Evolutionary conservation across 2,797 vertebrate species (phyloP), one percentile per base, ranked within the genome.

Genomic region (Chromobotia macracanthus): DNA sequence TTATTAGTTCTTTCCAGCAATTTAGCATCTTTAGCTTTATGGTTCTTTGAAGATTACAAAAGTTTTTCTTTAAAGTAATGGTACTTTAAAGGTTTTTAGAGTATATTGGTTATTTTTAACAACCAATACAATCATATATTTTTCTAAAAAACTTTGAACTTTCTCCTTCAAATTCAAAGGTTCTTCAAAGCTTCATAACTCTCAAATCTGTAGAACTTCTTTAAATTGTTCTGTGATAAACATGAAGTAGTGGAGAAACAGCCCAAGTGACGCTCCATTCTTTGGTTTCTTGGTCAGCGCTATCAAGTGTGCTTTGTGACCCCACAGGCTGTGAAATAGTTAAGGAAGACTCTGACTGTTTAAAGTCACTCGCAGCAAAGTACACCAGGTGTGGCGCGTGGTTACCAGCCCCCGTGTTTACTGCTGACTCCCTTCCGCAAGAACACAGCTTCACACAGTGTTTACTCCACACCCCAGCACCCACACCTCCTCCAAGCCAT

Each of bases 351-450:
- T 83, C 87, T 84, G 89, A 87, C 81, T 91, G 91, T 92, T 92
- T 91, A 88, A 88, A 92, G 90, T 82, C 85, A 87, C 86, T 89
- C 87, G 88, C 87, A 87, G 89, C 89, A 90, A 92, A 89, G 86
- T 90, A 81, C 84, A 89, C 93, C 95, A 96, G 94, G 95, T 96
- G 95, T 92, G 5, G 87, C 85, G 66, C 93, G 94, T 86, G 92
- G 95, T 95, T 95, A 93, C 88, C 61, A 25, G 79, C 89, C 91
- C 83, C 90, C 92, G 89, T 94, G 94, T 95, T 95, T 94, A 94
- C 93, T 92, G 93, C 92, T 89, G 83, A 90, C 94, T 95, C 93
- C 91, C 89, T 92, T 92, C 91, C 89, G 91, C 90, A 89, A 87
- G 85, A 77, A 31, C 83, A 71, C 13, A 86, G 85, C 88, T 89